phyloP scores from a whole-genome alignment of 1,140 invertebrate genomes.

The Riptortus pedestris region DNA sequence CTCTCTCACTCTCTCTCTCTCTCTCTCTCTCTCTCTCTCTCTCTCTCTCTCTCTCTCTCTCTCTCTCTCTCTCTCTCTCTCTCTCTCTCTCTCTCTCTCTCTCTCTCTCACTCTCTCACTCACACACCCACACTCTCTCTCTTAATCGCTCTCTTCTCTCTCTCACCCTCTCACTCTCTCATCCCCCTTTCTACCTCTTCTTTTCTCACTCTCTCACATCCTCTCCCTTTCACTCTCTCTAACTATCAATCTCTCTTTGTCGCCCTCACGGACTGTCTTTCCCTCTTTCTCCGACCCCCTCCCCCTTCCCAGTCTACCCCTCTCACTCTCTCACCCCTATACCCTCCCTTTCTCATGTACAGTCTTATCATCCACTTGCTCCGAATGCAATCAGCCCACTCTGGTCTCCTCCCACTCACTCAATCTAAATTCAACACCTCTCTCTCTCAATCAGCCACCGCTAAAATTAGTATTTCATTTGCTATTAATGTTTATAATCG shows the following conservation, averaged over 20 bases:
- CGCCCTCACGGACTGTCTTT: neutral
- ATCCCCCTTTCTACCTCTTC: neutral
- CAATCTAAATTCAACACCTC: constrained; percentile 10
- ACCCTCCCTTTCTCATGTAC: neutral
- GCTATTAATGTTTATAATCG: too few species aligned
- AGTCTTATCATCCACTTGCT: neutral
- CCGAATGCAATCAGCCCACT: too few species aligned
- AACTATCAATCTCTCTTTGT: neutral
- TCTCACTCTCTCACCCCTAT: neutral
- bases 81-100: neutral
- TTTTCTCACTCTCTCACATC: neutral
- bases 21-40: neutral
- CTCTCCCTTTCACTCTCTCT: neutral
- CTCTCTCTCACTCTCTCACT: neutral
- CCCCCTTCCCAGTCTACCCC: constrained; percentile 5
- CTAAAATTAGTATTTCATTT: too few species aligned
- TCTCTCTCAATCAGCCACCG: constrained; percentile 18
- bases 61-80: constrained; percentile 5
- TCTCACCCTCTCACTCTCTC: neutral
- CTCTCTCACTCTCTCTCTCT: neutral
- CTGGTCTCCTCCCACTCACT: constrained; percentile 8
- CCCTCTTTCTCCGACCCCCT: constrained; percentile 1
- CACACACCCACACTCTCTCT: neutral
- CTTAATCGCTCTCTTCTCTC: neutral
- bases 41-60: neutral